Percentiles rank a stretch among this genome's conserved stretches.
Conservation (phyloP, 2,888 invertebrate species). For the Drosophila ustulata region DNA sequence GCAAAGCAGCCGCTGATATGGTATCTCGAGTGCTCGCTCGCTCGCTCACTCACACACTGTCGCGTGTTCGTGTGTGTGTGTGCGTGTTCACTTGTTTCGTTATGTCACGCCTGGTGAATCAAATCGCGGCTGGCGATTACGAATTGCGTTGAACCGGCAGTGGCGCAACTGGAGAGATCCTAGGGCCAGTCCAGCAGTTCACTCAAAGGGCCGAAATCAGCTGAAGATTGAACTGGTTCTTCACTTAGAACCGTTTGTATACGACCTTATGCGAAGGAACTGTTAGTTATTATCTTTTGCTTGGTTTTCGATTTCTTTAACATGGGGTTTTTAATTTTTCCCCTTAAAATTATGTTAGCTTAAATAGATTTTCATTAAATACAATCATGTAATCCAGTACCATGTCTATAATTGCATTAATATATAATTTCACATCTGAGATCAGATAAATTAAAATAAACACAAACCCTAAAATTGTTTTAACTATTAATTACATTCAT, state of each 20-base stretch:
- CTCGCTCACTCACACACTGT: not conserved
- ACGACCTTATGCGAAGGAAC: not conserved
- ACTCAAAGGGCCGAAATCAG: not conserved
- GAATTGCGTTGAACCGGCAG: slow-evolving; percentile 18
- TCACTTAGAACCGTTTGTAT: not conserved
- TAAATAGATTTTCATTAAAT: too few relatives aligned
- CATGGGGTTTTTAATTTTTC: too few relatives aligned
- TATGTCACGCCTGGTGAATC: slow-evolving; percentile 26
- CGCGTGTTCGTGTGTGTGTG: not conserved
- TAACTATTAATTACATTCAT: too few relatives aligned
- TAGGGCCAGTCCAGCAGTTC: not conserved
- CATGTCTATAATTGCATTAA: too few relatives aligned
- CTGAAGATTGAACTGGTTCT: not conserved
- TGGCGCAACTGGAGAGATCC: slow-evolving; percentile 27
- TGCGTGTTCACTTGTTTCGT: slow-evolving; percentile 20
- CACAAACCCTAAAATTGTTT: too few relatives aligned
- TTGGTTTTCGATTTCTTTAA: too few relatives aligned
- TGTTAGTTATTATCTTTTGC: too few relatives aligned
- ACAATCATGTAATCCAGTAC: too few relatives aligned
- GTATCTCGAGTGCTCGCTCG: slow-evolving; percentile 10
- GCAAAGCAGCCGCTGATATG: slow-evolving; percentile 24
- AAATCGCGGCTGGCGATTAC: slow-evolving; percentile 16
- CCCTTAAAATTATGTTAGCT: too few relatives aligned
- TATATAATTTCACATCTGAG: too few relatives aligned
- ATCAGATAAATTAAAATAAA: too few relatives aligned